Evolutionary conservation across 2,888 invertebrate genomes (phyloP), one percentile per base, ranked within the genome.

Genomic region (Sialis fuliginosa): DNA sequence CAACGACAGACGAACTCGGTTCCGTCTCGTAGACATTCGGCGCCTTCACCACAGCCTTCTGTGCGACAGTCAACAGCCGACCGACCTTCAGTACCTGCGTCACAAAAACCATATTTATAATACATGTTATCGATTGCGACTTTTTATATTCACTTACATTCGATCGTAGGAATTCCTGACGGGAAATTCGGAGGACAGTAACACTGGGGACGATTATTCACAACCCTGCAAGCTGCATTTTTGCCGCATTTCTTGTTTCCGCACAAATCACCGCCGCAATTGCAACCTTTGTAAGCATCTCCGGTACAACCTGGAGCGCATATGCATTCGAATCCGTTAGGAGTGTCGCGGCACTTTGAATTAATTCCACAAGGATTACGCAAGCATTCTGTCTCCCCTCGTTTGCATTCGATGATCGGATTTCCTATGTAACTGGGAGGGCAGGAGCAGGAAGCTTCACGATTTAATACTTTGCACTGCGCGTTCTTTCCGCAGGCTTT

Each of bases 341-440:
- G 70, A 41, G 79, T 68, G 62, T 90, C 87, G 48, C 79, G 75
- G 58, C 91, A 91, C 54, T 79, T 78, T 1, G 89, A 79, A 61
- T 88, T 88, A 22, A 77, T 72, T 6, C 91, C 91, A 58, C 91
- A 91, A 0, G 89, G 86, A 62, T 85, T 86, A 49, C 77, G 76
- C 22, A 81, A 67, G 58, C 90, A 90, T 54, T 79, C 81, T 6
- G 73, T 74, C 33, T 77, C 75, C 58, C 79, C 69, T 54, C 74
- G 75, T 54, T 75, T 76, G 58, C 85, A 85, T 58, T 80, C 81
- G 6, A 74, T 65, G 39, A 68, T 61, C 0, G 84, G 79, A 61
- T 83, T 81, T 48, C 84, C 84, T 53, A 76, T 72, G 58, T 76
- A 81, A 41, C 81, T 81, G 2, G 77, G 79, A 13, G 82, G 81